Percentiles rank a stretch among this genome's conserved stretches.
phyloP scores from a whole-genome alignment of 2,113 vertebrate genomes.

The Calidris pygmaea region DNA sequence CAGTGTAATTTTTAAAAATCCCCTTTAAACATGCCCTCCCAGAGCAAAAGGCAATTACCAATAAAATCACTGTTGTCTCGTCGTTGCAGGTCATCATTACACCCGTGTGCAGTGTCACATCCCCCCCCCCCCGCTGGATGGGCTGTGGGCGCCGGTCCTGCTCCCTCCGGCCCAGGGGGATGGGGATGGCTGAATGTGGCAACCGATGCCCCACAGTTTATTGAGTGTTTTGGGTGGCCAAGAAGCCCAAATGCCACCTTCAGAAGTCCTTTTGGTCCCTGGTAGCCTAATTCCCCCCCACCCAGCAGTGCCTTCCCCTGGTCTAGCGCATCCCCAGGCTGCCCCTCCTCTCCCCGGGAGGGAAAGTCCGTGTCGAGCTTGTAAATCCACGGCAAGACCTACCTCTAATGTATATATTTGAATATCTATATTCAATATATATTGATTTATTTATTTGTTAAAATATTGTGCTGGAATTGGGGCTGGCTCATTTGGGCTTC shows the following conservation, averaged over 20 bases:
- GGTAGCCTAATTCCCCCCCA: not conserved
- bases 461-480: not conserved
- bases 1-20: not conserved
- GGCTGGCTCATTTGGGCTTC: not conserved
- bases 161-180: not conserved
- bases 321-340: not conserved
- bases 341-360: too few relatives aligned
- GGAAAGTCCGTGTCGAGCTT: too few relatives aligned
- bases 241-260: not conserved
- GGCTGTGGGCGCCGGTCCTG: not conserved
- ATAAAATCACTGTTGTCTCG: not conserved
- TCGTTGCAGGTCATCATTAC: not conserved
- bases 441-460: not conserved
- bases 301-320: not conserved
- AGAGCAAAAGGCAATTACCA: not conserved
- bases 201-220: accelerated
- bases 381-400: not conserved
- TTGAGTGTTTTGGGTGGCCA: not conserved
- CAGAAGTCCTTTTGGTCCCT: not conserved
- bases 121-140: not conserved
- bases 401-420: not conserved
- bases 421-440: not conserved
- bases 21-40: not conserved
- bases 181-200: not conserved
- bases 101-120: not conserved